Base-by-base conservation (phyloP, 53 echinoderm and acorn worm species). In the Paelopatides confundens region DNA sequence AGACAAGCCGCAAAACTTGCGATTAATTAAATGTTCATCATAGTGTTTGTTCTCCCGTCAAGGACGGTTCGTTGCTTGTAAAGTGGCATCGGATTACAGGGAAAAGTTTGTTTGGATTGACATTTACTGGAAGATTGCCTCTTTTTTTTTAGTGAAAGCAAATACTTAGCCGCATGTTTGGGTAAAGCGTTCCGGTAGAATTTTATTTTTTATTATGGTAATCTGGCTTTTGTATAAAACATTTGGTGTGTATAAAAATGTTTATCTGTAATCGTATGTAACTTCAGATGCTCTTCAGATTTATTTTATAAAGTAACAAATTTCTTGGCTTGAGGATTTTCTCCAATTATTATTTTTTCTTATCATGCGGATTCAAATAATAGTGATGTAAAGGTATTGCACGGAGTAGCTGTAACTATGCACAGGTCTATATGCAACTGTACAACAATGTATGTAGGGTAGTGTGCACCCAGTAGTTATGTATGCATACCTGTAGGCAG, bases 21-120 rank as follows among this genome's bases (percentile, higher is more conserved):
- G 47, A 74, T 74, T 74, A 74, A 74, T 74, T 74, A 74, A 74
- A 74, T 74, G 74, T 35, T 46, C 74, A 39, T 74, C 74, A 74
- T 46, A 18, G 13, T 27, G 26, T 21, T 2, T 39, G 40, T 58
- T 58, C 58, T 58, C 6, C 21, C 5, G 58, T 58, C 58, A 58
- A 58, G 58, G 58, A 58, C 21, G 58, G 58, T 23, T 58, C 58
- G 21, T 21, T 21, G 58, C 58, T 58, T 58, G 58, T 58, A 58
- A 58, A 58, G 58, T 58, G 58, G 58, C 58, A 58, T 58, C 58
- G 21, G 58, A 58, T 58, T 58, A 58, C 58, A 23, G 58, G n/a
- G 6, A 58, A 58, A 58, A 58, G 6, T n/a, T 58, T 58, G 58
- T 58, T 58, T 58, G n/a, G 58, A 58, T 58, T 58, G 58, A 58